Evolutionary conservation across 2,888 invertebrate genomes (phyloP).

Genomic region (Anagyrus pseudococci): DNA sequence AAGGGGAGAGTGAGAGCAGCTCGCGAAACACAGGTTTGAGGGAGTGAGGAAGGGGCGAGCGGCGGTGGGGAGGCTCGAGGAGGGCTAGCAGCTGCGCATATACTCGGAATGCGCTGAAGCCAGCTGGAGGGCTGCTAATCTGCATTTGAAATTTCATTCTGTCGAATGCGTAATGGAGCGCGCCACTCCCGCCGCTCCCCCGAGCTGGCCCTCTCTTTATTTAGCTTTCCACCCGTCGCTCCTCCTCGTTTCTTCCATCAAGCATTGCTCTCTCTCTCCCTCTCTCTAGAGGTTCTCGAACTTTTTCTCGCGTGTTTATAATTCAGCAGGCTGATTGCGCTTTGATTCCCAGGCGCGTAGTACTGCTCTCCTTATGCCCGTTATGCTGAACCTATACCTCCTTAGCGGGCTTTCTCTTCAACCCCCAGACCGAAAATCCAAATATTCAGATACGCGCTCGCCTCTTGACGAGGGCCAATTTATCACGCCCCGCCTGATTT

Average conservation of each 20-base stretch:
- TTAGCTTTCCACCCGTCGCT: background rate
- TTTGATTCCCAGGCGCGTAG: slow-evolving; percentile 24
- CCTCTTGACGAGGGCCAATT: slow-evolving; percentile 16
- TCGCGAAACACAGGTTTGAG: slow-evolving; percentile 6
- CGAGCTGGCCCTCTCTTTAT: background rate
- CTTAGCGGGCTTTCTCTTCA: no score
- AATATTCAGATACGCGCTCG: no score
- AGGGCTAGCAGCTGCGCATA: no score
- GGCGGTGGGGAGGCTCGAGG: no score
- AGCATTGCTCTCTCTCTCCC: background rate
- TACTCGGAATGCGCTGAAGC: no score
- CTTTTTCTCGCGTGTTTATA: slow-evolving; percentile 21
- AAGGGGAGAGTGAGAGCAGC: slow-evolving; percentile 16
- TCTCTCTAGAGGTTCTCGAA: slow-evolving; percentile 10
- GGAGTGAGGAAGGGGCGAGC: background rate
- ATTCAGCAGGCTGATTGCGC: slow-evolving; percentile 30
- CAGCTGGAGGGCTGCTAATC: slow-evolving; percentile 44
- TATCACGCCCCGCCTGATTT: slow-evolving; percentile 16
- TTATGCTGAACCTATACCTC: background rate
- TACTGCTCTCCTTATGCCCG: background rate
- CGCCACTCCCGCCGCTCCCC: background rate
- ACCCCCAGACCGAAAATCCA: no score
- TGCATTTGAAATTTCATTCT: slow-evolving; percentile 54
- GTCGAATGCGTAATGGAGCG: slow-evolving; percentile 43
- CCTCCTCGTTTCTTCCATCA: no score